Conservation (phyloP, 1,140 invertebrate genomes). For the Chlorops oryzae region DNA sequence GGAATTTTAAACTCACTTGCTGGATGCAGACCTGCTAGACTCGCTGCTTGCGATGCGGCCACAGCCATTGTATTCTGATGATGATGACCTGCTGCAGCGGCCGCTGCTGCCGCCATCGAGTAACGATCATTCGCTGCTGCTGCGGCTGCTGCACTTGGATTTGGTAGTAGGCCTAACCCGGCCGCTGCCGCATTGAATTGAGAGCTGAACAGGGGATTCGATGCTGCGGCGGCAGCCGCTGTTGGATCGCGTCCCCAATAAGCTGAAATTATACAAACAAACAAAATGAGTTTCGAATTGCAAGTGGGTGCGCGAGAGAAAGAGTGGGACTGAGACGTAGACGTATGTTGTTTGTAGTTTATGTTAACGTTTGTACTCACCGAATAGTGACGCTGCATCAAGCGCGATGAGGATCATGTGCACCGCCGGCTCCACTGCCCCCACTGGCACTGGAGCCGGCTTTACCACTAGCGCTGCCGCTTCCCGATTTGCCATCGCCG, state of each 20-base stretch:
- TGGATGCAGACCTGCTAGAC: conserved; percentile 61
- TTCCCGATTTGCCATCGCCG: conserved; percentile 38
- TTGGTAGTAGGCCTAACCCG: conserved; percentile 46
- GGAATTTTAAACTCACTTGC: conserved; percentile 61
- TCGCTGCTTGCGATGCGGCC: conserved; percentile 73
- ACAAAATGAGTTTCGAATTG: background rate
- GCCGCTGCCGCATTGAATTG: conserved; percentile 48
- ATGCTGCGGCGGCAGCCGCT: conserved; percentile 46
- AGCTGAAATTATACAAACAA: conserved; percentile 51
- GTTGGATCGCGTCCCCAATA: conserved; percentile 62
- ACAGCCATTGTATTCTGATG: conserved; percentile 70
- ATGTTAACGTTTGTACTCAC: conserved; percentile 41
- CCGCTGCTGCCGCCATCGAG: conserved; percentile 45
- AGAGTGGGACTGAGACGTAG: background rate
- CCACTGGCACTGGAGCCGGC: conserved; percentile 28
- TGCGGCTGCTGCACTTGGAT: conserved; percentile 27
- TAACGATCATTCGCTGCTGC: conserved; percentile 39
- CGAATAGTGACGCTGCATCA: conserved; percentile 62
- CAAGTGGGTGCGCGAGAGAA: background rate
- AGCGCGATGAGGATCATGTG: conserved; percentile 45
- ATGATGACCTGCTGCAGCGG: conserved; percentile 53
- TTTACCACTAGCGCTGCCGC: conserved; percentile 23
- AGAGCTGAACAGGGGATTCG: conserved; percentile 46
- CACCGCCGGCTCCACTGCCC: conserved; percentile 24
- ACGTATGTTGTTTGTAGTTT: background rate